Base-by-base conservation (phyloP, 2,113 vertebrate genomes). In the Elgaria multicarinata region DNA sequence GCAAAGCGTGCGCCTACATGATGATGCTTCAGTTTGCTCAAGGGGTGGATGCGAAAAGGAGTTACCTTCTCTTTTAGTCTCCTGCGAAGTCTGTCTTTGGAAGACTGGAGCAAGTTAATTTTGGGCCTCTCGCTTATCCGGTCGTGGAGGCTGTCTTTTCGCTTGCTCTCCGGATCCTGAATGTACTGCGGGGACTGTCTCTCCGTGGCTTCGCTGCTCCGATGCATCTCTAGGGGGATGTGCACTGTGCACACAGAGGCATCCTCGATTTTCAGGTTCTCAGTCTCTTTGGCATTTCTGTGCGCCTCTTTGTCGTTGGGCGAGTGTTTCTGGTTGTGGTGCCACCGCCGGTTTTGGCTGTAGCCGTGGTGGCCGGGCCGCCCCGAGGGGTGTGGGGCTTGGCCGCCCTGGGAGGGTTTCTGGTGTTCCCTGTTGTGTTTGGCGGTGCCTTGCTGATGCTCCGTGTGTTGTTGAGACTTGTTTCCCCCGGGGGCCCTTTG, bases 21-120 rank as follows among this genome's bases (percentile, higher is more conserved):
- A 42, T 2, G 6, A 62, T 58, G 80, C 13, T 83, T 36, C 42
- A 10, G 42, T 22, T 82, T 82, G 4, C 55, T 64, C 42, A n/a
- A 10, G 46, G 14, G n/a, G 64, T 6, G 28, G 18, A 13, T 2
- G 26, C 7, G 3, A 71, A 80, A 75, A 20, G 81, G 22, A 53
- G 87, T 94, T 97, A 98, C 99, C 98, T 99, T 99, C 96, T 99
- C 98, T 96, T 99, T 99, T 94, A 99, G 98, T 87, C 99, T 98
- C 94, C 98, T 97, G 92, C 98, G 96, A 96, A 99, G 98, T 85
- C 98, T 97, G 96, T 99, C 99, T 97, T 99, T 99, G 64, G 99
- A 99, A 39, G 99, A 99, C 97, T 99, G 98, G 85, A 99, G 98
- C 95, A 99, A 91, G 88, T 97, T 98, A 92, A 99, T 95, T 97